phyloP scores from a whole-genome alignment of 2,113 vertebrate genomes.

The Lampris megalopsis region DNA sequence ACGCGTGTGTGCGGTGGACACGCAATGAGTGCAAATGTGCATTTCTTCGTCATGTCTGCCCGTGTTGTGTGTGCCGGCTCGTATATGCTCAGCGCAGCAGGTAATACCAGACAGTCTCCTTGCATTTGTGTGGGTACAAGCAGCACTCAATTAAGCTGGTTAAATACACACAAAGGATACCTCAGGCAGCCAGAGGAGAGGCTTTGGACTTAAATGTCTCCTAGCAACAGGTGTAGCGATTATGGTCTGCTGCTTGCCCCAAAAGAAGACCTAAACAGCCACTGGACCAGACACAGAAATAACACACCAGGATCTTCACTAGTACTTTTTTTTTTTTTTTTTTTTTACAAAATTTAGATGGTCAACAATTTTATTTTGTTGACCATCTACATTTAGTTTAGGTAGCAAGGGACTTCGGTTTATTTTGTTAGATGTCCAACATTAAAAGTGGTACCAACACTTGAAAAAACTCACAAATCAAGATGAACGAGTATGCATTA shows the following conservation, averaged over 20 bases:
- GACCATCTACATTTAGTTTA: neutral
- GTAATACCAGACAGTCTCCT: conserved; percentile 67
- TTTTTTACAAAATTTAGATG: conserved; percentile 2
- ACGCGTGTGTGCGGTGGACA: neutral
- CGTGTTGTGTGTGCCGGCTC: conserved; percentile 39
- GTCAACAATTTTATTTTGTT: neutral
- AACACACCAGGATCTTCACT: conserved; percentile 17
- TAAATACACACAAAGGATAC: conserved; percentile 84
- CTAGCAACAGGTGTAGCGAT: conserved; percentile 87
- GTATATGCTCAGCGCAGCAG: conserved; percentile 37
- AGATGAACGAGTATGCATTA: too few species aligned
- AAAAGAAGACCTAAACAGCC: conserved; percentile 64
- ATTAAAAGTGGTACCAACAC: neutral
- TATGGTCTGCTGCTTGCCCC: conserved; percentile 77
- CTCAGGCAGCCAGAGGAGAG: conserved; percentile 80
- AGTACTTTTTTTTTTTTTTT: conserved; percentile 27
- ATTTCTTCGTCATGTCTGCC: conserved; percentile 11
- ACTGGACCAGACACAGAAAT: conserved; percentile 43
- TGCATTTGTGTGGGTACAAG: conserved; percentile 78
- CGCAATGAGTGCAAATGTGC: neutral
- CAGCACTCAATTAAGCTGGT: conserved; percentile 86
- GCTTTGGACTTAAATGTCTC: conserved; percentile 86
- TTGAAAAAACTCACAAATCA: too few species aligned
- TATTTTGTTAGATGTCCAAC: neutral
- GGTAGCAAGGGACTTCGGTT: neutral